A percentile compares a stretch with the other conserved stretches of the same genome.
These are phyloP conservation scores for Limnodromus scolopaceus DNA, from an alignment of 2,797 vertebrate genomes.

Conservation along the genomic window DNA sequence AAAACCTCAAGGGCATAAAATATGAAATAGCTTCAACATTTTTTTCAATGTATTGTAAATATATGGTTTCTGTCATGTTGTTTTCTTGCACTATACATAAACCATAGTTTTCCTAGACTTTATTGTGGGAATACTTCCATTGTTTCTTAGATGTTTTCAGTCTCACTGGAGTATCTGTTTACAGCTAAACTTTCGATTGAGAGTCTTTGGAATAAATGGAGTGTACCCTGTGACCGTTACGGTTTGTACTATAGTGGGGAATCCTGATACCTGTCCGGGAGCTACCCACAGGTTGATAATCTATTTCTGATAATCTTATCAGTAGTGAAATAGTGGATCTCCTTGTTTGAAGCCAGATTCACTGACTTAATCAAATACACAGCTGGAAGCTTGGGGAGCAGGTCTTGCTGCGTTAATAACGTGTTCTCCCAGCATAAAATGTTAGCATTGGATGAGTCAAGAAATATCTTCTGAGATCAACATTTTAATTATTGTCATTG, in stretches of 20 bases:
- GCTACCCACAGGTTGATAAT: neutral
- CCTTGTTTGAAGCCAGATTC: neutral
- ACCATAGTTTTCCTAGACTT: neutral
- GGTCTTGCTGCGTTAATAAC: neutral
- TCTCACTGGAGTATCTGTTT: neutral
- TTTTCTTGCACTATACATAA: neutral
- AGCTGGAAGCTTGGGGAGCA: neutral
- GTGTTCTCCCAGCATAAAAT: neutral
- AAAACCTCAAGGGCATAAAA: neutral
- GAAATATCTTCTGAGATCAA: neutral
- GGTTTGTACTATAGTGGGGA: neutral
- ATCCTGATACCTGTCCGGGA: neutral
- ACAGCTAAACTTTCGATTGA: neutral
- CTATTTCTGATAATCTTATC: neutral
- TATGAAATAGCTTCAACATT: neutral
- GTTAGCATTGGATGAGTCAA: neutral
- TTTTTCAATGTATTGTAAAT: neutral
- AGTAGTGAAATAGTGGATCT: neutral
- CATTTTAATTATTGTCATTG: neutral
- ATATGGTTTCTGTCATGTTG: neutral
- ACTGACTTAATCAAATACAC: neutral
- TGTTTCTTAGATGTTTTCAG: neutral
- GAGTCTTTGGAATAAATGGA: neutral
- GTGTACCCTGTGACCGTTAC: neutral
- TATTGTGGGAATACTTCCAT: neutral